Percentiles rank a stretch among this genome's conserved stretches.
Evolutionary conservation across 2,797 vertebrate species (phyloP).

Genomic region (Pogoniulus pusillus): DNA sequence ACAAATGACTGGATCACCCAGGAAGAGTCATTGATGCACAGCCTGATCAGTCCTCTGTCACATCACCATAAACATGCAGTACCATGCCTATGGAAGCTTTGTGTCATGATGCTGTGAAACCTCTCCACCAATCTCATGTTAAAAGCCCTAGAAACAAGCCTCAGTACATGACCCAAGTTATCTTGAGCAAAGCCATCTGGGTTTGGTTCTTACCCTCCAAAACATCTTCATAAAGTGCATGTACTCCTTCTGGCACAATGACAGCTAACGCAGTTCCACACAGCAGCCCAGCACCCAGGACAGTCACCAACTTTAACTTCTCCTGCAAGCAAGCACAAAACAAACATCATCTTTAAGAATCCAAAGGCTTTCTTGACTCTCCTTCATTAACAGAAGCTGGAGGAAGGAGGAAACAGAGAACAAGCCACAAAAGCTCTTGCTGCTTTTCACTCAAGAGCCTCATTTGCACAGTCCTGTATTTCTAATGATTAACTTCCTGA

Average conservation of each 20-base stretch:
- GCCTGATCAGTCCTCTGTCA: background rate
- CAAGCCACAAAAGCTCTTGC: background rate
- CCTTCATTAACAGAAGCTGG: background rate
- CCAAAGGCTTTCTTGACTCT: background rate
- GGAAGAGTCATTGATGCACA: background rate
- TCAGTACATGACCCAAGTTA: background rate
- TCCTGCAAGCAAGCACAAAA: conserved; percentile 81
- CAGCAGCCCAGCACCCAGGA: conserved; percentile 94
- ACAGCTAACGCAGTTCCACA: conserved; percentile 97
- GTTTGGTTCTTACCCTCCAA: conserved; percentile 85
- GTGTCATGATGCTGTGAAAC: background rate
- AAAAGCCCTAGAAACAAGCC: background rate
- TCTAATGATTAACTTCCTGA: background rate
- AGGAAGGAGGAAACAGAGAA: rapidly evolving
- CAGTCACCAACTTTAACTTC: conserved; percentile 93
- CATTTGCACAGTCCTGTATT: background rate
- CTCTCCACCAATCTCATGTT: background rate
- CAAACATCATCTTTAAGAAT: background rate
- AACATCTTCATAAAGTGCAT: conserved; percentile 95
- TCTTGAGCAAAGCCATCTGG: background rate
- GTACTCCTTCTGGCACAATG: conserved; percentile 97
- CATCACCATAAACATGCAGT: background rate
- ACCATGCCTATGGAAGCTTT: background rate
- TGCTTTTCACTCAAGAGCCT: background rate
- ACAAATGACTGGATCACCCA: background rate